A percentile compares a stretch with the other conserved stretches of the same genome.
Conservation (phyloP, 2,888 invertebrate genomes). For the Macrophya annulata region DNA sequence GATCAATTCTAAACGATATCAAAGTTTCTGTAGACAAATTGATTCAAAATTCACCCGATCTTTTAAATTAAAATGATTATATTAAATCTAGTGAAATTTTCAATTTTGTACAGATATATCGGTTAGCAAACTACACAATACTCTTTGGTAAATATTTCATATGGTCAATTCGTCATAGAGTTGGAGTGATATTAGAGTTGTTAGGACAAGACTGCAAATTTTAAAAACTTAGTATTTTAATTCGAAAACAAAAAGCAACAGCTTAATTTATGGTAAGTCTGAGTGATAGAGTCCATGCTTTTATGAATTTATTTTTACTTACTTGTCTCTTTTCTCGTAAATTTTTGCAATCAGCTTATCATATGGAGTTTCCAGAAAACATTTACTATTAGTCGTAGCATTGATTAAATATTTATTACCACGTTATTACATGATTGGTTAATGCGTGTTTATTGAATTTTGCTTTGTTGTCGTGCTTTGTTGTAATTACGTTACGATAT, state of each 20-base stretch:
- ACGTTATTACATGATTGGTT: constrained; percentile 14
- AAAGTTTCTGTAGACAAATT: background rate
- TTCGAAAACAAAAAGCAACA: background rate
- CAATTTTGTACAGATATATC: background rate
- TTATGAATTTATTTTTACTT: background rate
- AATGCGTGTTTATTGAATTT: constrained; percentile 17
- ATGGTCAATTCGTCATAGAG: background rate
- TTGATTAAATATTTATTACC: constrained; percentile 30
- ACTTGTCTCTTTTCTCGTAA: background rate
- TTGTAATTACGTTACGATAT: constrained; percentile 1
- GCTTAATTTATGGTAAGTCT: constrained; percentile 15
- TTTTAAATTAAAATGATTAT: background rate
- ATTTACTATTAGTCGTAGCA: background rate
- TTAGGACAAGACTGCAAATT: constrained; percentile 7
- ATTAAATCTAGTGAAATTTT: background rate
- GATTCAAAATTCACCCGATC: background rate
- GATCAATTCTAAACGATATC: background rate
- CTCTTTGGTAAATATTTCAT: constrained; percentile 4
- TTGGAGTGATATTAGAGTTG: constrained; percentile 32
- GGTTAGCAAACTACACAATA: constrained; percentile 29
- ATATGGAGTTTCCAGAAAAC: background rate
- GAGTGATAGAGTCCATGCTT: background rate
- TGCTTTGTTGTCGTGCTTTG: background rate
- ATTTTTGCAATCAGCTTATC: background rate
- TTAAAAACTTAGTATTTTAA: constrained; percentile 10